A percentile compares a stretch with the other conserved stretches of the same genome.
phyloP scores from a whole-genome alignment of 2,113 vertebrate genomes.

The Bufo gargarizans region DNA sequence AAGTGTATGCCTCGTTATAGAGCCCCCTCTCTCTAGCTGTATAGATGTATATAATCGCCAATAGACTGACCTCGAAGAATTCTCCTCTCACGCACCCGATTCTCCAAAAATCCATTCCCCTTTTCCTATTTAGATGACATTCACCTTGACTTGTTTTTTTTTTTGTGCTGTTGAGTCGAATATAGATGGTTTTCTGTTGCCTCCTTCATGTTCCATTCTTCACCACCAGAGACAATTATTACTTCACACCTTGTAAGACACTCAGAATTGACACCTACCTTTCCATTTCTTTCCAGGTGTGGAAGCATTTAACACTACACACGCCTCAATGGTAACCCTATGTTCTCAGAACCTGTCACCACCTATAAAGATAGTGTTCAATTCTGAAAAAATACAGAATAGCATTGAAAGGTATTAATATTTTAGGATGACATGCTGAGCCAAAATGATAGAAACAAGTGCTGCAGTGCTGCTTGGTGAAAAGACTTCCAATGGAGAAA shows the following conservation, averaged over 20 bases:
- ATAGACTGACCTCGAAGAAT: background rate
- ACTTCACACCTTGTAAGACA: background rate
- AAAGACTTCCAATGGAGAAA: no score
- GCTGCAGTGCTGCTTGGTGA: no score
- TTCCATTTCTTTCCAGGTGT: background rate
- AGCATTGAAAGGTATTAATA: no score
- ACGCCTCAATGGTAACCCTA: background rate
- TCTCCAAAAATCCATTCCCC: background rate
- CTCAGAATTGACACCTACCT: background rate
- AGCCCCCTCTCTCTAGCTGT: no score
- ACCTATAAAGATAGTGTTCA: background rate
- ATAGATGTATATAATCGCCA: no score
- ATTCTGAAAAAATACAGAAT: background rate
- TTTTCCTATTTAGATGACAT: slow-evolving; percentile 5
- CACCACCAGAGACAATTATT: background rate
- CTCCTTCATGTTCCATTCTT: background rate
- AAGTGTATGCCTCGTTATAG: no score
- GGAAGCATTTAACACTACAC: background rate
- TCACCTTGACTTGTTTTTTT: background rate
- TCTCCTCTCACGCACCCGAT: background rate
- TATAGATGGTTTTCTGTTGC: background rate
- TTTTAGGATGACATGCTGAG: no score
- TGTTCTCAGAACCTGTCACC: background rate
- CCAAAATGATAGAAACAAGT: no score
- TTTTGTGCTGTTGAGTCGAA: background rate